Evolutionary conservation across 2,113 vertebrate genomes (phyloP), one percentile per base, ranked within the genome.

Genomic region (Panurus biarmicus): DNA sequence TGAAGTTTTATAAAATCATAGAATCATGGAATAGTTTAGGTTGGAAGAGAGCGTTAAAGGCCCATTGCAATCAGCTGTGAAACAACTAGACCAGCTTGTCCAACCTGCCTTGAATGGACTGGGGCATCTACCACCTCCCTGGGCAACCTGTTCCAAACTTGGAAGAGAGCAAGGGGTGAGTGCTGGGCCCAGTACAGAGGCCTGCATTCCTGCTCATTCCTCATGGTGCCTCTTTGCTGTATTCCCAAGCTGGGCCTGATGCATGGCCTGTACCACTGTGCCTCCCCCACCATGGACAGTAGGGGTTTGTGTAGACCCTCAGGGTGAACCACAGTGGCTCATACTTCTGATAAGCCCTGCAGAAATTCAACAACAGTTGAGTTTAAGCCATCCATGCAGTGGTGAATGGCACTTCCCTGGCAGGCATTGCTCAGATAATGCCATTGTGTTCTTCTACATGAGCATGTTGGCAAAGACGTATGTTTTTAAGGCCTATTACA

Each of bases 171-270:
- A 54, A 50, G 10, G 13, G 14, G 15, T 56, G 19, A 56, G 25
- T 23, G 12, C 60, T 33, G 15, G 44, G 31, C 8, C 8, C 38
- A 22, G 22, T 3, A 3, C 0, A 1, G n/a, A 89, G 28, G 7
- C 9, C 20, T 1, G 0, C 64, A 11, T n/a, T 89, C 47, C 15
- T 42, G 31, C 56, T 86, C 2, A 1, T 47, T 84, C 60, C 36
- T 86, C 22, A 4, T 10, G 5, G 28, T 2, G 0, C 45, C 14
- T 28, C 40, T 53, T 51, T 60, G 71, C 53, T 31, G 1, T 20
- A 15, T 1, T 1, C 20, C 50, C 1, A 4, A 11, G 44, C 26
- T 69, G 26, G 13, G 9, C n/a, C 36, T 2, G 0, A 18, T 12
- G 23, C 38, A 17, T 10, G 18, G 29, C 21, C 44, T n/a, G 28